Evolutionary conservation across 2,797 vertebrate genomes (phyloP).

Genomic region (Pangasius macronema): DNA sequence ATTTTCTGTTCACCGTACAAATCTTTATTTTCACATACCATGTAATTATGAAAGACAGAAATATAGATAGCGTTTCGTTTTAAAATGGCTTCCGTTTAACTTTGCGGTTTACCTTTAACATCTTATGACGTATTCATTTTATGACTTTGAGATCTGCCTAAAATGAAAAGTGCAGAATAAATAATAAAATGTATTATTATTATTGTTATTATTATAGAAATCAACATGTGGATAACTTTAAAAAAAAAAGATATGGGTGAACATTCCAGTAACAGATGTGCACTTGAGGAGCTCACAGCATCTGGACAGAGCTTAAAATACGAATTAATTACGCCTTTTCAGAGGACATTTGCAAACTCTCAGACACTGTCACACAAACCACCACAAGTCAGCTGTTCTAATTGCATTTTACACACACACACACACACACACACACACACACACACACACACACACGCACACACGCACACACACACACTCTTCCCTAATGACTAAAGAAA

Average conservation of each 20-base stretch:
- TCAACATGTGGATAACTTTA: neutral
- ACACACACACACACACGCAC: conserved; percentile 20
- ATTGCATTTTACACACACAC: conserved; percentile 1
- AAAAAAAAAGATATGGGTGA: neutral
- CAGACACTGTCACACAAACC: conserved; percentile 6
- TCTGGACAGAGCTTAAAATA: conserved; percentile 32
- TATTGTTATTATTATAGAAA: neutral
- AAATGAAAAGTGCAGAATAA: neutral
- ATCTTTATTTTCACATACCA: no score
- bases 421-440: conserved; percentile 8
- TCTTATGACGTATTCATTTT: neutral
- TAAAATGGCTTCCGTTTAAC: neutral
- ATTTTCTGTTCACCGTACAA: neutral
- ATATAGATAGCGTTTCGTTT: neutral
- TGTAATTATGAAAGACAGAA: neutral
- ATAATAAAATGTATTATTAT: neutral
- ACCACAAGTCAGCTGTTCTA: conserved; percentile 3
- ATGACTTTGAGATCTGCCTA: neutral
- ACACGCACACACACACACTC: neutral
- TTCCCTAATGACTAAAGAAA: conserved; percentile 28
- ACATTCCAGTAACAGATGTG: conserved; percentile 15
- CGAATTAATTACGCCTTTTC: conserved; percentile 18
- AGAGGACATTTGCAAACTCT: conserved; percentile 26
- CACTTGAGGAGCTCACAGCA: neutral
- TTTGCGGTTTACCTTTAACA: neutral